phyloP scores from a whole-genome alignment of 64 coral and sea anemone genomes.

The Catalaphyllia jardinei region DNA sequence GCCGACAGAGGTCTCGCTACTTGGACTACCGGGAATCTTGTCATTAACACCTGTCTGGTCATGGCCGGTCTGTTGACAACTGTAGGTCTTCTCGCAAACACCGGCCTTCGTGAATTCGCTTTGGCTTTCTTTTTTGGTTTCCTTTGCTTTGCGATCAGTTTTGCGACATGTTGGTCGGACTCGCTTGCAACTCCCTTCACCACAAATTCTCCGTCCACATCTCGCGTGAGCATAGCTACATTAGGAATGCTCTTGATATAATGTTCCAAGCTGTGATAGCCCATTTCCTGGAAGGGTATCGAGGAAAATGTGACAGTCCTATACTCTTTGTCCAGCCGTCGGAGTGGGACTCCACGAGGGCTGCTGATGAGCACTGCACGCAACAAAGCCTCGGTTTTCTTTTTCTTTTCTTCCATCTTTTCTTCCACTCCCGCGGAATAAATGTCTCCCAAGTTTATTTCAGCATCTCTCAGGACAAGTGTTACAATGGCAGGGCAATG shows the following conservation, averaged over 20 bases:
- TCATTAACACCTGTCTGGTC: not conserved
- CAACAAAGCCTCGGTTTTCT: constrained; percentile 85
- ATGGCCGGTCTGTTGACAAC: constrained; percentile 2
- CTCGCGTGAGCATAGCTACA: constrained; percentile 70
- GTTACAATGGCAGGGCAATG: not conserved
- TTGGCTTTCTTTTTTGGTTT: constrained; percentile 70
- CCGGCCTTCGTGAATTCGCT: constrained; percentile 48
- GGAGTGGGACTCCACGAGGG: constrained; percentile 71
- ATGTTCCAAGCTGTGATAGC: constrained; percentile 69
- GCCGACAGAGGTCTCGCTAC: not conserved
- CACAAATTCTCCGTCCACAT: constrained; percentile 68
- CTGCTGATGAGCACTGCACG: constrained; percentile 93
- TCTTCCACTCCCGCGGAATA: not conserved
- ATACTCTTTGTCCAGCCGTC: constrained; percentile 69
- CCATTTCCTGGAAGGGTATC: constrained; percentile 73
- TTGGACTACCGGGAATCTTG: not conserved
- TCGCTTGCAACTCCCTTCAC: constrained; percentile 80
- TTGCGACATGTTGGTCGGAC: constrained; percentile 89
- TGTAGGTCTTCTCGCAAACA: not conserved
- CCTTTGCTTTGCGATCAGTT: constrained; percentile 88
- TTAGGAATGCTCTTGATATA: constrained; percentile 77
- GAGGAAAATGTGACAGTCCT: constrained; percentile 55
- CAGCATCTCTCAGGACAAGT: not conserved
- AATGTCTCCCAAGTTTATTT: not conserved
- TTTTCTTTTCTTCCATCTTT: constrained; percentile 80